Conservation (phyloP, 2,888 invertebrate species). For the Cataglyphis livida region DNA sequence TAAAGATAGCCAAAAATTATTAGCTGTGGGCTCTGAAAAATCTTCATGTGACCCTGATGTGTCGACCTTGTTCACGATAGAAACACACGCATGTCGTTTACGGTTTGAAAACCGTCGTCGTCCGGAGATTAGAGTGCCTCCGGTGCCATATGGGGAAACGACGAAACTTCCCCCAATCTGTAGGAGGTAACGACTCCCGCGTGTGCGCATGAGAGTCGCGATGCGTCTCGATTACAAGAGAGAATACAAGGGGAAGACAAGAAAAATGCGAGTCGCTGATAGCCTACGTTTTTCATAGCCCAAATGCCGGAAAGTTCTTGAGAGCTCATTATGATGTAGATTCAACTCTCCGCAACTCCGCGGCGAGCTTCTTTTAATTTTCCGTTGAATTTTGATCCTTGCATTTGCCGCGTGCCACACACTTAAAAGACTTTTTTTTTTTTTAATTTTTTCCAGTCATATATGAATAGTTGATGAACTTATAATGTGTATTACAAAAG, state of each 20-base stretch:
- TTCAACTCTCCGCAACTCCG: conserved; percentile 12
- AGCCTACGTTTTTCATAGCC: conserved; percentile 38
- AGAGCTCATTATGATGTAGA: conserved; percentile 13
- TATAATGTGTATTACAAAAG: not conserved
- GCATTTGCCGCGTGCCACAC: conserved; percentile 33
- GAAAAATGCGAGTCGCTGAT: conserved; percentile 52
- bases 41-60: not conserved
- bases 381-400: conserved; percentile 9
- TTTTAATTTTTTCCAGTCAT: not conserved
- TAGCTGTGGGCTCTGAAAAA: not conserved
- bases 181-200: conserved; percentile 50
- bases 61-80: conserved; percentile 8
- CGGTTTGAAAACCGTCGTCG: conserved; percentile 61
- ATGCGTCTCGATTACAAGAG: conserved; percentile 53
- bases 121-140: conserved; percentile 68
- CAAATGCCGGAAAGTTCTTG: conserved; percentile 38
- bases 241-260: conserved; percentile 23
- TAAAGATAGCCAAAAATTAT: not conserved
- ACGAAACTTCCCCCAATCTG: conserved; percentile 59
- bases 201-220: conserved; percentile 45
- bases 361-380: conserved; percentile 26
- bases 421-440: not conserved
- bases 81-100: conserved; percentile 45
- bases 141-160: conserved; percentile 65
- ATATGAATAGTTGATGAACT: not conserved